Conservation (phyloP, 2,113 vertebrate species). For the Loxodonta africana region DNA sequence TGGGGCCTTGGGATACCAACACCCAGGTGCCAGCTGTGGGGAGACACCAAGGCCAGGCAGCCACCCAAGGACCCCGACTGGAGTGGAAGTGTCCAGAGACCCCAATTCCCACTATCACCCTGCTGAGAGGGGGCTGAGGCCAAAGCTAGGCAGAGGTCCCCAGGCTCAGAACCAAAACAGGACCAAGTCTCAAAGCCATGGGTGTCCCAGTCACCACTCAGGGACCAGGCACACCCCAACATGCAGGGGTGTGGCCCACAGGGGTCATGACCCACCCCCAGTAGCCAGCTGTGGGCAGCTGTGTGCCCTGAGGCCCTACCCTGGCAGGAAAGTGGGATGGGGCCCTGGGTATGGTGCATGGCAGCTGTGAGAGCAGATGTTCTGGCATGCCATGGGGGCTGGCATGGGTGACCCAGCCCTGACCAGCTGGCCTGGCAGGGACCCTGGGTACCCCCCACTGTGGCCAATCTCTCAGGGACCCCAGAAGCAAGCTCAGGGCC, state of each 20-base stretch:
- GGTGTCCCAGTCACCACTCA: neutral
- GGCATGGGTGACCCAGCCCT: fast-evolving
- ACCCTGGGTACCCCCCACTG: too few relatives aligned
- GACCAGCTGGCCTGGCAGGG: fast-evolving
- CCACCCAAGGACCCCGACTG: neutral
- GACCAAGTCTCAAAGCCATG: neutral
- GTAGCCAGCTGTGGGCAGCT: neutral
- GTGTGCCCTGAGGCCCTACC: neutral
- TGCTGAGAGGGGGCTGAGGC: fast-evolving
- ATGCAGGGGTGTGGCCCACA: neutral
- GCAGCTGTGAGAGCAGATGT: neutral
- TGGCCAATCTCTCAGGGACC: neutral
- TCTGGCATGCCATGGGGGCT: neutral
- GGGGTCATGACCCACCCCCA: neutral
- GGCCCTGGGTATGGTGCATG: neutral
- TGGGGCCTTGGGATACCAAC: neutral
- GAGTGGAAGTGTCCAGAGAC: neutral
- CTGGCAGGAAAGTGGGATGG: neutral
- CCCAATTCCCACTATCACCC: neutral
- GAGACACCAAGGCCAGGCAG: neutral
- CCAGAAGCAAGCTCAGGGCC: neutral
- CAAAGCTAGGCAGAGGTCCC: too few relatives aligned
- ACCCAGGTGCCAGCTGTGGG: neutral
- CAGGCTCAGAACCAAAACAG: neutral
- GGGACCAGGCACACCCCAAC: fast-evolving